phyloP scores from a whole-genome alignment of 2,797 vertebrate species.

The Schizothorax lantsangensis region DNA sequence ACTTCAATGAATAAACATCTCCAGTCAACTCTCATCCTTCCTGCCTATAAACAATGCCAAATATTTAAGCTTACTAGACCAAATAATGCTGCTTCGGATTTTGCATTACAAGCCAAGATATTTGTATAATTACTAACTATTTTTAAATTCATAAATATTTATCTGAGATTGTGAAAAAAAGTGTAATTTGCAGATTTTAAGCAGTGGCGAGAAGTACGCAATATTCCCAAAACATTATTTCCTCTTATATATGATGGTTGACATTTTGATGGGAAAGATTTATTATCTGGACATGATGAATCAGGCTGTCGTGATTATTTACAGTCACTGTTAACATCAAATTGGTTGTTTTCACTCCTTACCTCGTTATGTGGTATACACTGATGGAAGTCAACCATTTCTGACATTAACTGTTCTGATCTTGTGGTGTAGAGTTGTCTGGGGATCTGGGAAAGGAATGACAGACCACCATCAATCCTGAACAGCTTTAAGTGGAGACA shows the following conservation, averaged over 20 bases:
- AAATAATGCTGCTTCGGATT: neutral
- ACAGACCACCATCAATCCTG: slow-evolving; percentile 38
- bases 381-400: slow-evolving; percentile 79
- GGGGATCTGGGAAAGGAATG: slow-evolving; percentile 78
- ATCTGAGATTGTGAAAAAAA: neutral
- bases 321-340: neutral
- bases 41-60: neutral
- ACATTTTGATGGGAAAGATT: slow-evolving; percentile 25
- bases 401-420: slow-evolving; percentile 78
- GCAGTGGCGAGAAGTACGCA: neutral
- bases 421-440: slow-evolving; percentile 82
- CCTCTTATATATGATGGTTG: neutral
- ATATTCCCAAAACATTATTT: slow-evolving; percentile 4
- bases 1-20: neutral
- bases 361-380: slow-evolving; percentile 77
- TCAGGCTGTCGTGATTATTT: slow-evolving; percentile 43
- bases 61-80: slow-evolving; percentile 9
- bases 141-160: neutral
- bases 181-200: neutral
- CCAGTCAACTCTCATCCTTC: slow-evolving; percentile 1
- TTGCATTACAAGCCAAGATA: neutral
- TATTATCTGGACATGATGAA: slow-evolving; percentile 38
- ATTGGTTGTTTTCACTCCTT: slow-evolving; percentile 53
- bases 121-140: neutral
- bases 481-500: slow-evolving; percentile 44